These are phyloP conservation scores for Varanus komodoensis DNA, from an alignment of 2,113 vertebrate genomes.

Conservation along the genomic window DNA sequence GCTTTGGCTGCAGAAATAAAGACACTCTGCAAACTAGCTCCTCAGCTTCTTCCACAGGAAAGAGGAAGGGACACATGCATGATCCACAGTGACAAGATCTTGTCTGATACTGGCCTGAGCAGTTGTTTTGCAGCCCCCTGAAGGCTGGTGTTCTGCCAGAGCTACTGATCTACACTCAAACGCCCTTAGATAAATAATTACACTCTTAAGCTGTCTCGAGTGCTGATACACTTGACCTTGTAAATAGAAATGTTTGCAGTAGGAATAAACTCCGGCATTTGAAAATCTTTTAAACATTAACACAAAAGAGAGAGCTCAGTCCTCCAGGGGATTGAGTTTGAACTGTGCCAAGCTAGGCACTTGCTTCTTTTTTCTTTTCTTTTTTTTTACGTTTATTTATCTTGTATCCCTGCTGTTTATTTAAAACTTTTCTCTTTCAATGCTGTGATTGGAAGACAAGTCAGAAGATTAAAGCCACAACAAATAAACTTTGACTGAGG, in stretches of 20 bases:
- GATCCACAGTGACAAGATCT: constrained; percentile 78
- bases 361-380: constrained; percentile 37
- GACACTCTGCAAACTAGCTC: constrained; percentile 57
- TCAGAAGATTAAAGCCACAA: constrained; percentile 81
- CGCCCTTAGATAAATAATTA: constrained; percentile 90
- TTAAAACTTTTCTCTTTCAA: constrained; percentile 85
- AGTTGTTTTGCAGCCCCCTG: constrained; percentile 76
- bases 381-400: constrained; percentile 83
- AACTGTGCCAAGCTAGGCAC: constrained; percentile 79
- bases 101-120: constrained; percentile 76
- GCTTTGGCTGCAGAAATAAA: constrained; percentile 28
- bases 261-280: constrained; percentile 86
- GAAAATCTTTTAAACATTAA: constrained; percentile 87
- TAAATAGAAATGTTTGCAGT: constrained; percentile 91
- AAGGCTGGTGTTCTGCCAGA: constrained; percentile 83
- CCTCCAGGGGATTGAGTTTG: constrained; percentile 82
- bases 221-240: constrained; percentile 90
- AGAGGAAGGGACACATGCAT: constrained; percentile 71
- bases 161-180: constrained; percentile 87
- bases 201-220: constrained; percentile 86
- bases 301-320: constrained; percentile 84
- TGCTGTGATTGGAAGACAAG: constrained; percentile 76
- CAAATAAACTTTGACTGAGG: constrained; percentile 83
- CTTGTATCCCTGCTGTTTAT: constrained; percentile 87
- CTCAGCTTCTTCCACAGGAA: constrained; percentile 40